Evolutionary conservation across 37 sponge, comb jelly and placozoan genomes (phyloP), one percentile per base, ranked within the genome.

Genomic region (Sycon ciliatum): DNA sequence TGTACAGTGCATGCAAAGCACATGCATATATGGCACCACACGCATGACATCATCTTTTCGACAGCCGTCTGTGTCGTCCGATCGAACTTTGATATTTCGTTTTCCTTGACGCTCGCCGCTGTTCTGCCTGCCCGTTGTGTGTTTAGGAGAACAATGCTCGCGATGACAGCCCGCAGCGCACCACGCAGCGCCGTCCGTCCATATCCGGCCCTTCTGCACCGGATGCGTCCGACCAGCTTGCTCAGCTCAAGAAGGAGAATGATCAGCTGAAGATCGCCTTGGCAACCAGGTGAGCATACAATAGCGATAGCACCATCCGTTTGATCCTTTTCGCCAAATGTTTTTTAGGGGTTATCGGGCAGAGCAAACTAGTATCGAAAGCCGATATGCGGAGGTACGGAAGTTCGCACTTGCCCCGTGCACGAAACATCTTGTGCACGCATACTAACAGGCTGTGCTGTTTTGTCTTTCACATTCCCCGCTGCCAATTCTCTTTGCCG

Each of bases 191-290:
- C n/a, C n/a, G n/a, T n/a, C n/a, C 49, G 7, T 60, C 63, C 9
- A 60, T 60, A n/a, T 60, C 63, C 9, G 63, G 30, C 7, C 63
- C 63, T 60, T 60, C 63, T 60, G 63, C n/a, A 27, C 16, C 63
- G n/a, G n/a, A n/a, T 60, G 29, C 56, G 3, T 78, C 81, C n/a
- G 55, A 52, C 0, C 83, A 82, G 29, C 39, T 87, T 2, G 76
- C 79, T 36, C 30, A 64, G 11, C 67, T 81, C 20, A 81, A 71
- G 34, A 57, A 74, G 34, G 90, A 89, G 60, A 89, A 84, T 54
- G 81, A 65, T 37, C 40, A 67, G 35, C 74, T 89, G 5, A 89
- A 89, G 69, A 40, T 66, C 24, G 90, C 90, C 36, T 81, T 89
- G 56, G 85, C 85, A 29, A 73, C 68, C 33, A 86, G 86, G 86